Base-by-base conservation (phyloP, 2,797 vertebrate species). In the Gouania willdenowi region DNA sequence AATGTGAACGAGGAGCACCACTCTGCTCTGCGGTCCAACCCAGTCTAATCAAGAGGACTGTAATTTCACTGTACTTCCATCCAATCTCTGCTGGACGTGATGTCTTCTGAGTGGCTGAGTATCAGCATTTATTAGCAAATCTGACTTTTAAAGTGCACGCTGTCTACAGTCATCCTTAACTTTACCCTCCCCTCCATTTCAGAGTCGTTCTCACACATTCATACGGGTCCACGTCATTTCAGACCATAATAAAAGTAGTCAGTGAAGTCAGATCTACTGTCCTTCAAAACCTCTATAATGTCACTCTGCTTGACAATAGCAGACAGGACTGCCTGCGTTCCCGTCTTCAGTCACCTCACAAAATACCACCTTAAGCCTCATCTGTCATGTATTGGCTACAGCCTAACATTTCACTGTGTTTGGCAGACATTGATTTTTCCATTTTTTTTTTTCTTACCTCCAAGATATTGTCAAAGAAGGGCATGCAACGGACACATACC, bases 361-460 rank as follows among this genome's bases (percentile, higher is more conserved):
- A 82, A 81, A 78, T 71, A 83, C 75, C 75, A 73, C 52, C 53
- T 53, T 67, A 64, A 75, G 74, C 75, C 58, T 76, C 66, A 77
- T 85, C 77, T 75, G 81, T 81, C 85, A 83, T 67, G 66, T 79
- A 78, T 74, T 60, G 58, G 71, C 76, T 57, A 69, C 69, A 75
- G 81, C 70, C 77, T 69, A 83, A 81, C 71, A 80, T 86, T 82
- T 84, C 69, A 83, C 79, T 84, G 76, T 80, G 81, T 74, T 86
- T 79, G 82, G 78, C 78, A 78, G 74, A 80, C 76, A 87, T 85
- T 75, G 79, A 86, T 88, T 87, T 85, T 79, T n/a, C n/a, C n/a
- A n/a, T n/a, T n/a, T n/a, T n/a, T n/a, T n/a, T n/a, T n/a, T n/a
- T n/a, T n/a, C n/a, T n/a, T 79, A 82, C 76, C 73, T 52, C 68